These are phyloP conservation scores for Watersipora subatra DNA, from an alignment of 1,140 invertebrate species.

Conservation along the genomic window DNA sequence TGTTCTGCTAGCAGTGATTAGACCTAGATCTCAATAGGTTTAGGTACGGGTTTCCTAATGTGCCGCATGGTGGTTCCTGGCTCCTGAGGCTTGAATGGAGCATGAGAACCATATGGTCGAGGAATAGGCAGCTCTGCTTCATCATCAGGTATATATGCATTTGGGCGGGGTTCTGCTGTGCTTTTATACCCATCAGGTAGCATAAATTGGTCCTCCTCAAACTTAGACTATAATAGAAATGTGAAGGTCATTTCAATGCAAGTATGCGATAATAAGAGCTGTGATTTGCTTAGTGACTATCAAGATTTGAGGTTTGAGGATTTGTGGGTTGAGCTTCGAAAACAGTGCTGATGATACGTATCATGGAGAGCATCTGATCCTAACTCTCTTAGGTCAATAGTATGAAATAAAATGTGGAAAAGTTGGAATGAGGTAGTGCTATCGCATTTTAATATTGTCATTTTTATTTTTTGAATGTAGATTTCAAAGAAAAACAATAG, in stretches of 20 bases:
- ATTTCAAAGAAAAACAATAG: too few relatives aligned
- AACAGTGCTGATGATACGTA: too few relatives aligned
- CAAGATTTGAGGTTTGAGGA: neutral
- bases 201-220: conserved; percentile 35
- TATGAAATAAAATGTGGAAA: too few relatives aligned
- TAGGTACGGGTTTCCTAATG: conserved; percentile 38
- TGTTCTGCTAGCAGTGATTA: too few relatives aligned
- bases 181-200: conserved; percentile 32
- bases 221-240: conserved; percentile 22
- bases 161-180: conserved; percentile 38
- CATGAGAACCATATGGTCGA: conserved; percentile 37
- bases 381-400: too few relatives aligned
- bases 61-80: conserved; percentile 37
- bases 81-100: conserved; percentile 39
- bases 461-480: too few relatives aligned
- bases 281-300: neutral
- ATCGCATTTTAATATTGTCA: too few relatives aligned
- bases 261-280: neutral
- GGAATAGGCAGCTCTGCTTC: conserved; percentile 39
- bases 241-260: neutral
- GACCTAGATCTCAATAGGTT: conserved; percentile 42
- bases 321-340: neutral
- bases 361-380: too few relatives aligned
- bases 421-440: too few relatives aligned
- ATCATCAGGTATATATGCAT: conserved; percentile 40